Base-by-base conservation (phyloP, 2,113 vertebrate genomes). In the Periophthalmodon schlosseri region DNA sequence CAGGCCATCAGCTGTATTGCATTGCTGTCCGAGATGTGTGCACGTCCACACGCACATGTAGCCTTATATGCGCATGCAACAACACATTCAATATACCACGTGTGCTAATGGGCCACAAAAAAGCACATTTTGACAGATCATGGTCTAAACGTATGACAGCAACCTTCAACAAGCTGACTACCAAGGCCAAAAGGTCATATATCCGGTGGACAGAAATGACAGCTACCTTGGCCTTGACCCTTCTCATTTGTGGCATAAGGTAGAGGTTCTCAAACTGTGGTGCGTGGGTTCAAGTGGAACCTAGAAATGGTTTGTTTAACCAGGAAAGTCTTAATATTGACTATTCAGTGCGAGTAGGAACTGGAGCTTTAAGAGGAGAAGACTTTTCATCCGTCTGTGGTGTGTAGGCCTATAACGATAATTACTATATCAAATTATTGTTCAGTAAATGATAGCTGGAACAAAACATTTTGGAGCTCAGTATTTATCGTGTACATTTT, bases 111-210 rank as follows among this genome's bases (percentile, higher is more conserved):
- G 67, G 67, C 33, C 50, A 18, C 72, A 74, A 56, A 68, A 69
- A 70, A 64, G 60, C 39, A 14, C 69, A 76, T 70, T 73, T 61
- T 72, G 73, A 50, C 72, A 68, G 75, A 75, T 86, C 67, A 80
- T 70, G 69, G 70, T 76, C 60, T 80, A 24, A 82, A 63, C 33
- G 74, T 72, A 71, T 84, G 76, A 84, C 82, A 87, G 73, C 81
- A 85, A 78, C 76, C 87, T 81, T 90, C 80, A 84, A 79, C 68
- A 73, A 75, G 85, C 71, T 65, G 56, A 86, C 87, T 77, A 28
- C 82, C 82, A 82, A 85, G 83, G 87, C 88, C 86, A 86, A 89
- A 87, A 84, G 87, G 86, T 85, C 85, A 87, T 77, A 87, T 80
- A 57, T 75, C 39, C 73, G 36, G 67, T 33, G 71, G 69, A 74